Percentiles rank a stretch among this genome's conserved stretches.
These are phyloP conservation scores for Prostheceraeus crozeri DNA, from an alignment of 2,888 invertebrate species.

Conservation along the genomic window DNA sequence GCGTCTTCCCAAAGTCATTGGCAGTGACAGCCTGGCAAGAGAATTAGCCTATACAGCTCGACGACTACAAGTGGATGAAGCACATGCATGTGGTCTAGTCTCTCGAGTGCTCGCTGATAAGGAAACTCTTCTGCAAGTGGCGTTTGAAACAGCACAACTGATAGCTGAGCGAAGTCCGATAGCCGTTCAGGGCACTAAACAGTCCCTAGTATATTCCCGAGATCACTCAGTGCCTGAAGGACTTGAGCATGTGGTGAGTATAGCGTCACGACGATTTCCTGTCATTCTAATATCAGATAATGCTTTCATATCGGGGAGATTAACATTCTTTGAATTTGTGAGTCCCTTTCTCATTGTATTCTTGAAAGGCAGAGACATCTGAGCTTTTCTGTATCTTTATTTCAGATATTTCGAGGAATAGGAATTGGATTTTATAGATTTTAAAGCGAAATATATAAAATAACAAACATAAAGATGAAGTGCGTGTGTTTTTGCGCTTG, in stretches of 20 bases:
- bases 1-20: constrained; percentile 78
- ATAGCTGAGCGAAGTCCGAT: constrained; percentile 86
- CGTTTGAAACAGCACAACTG: constrained; percentile 67
- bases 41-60: constrained; percentile 81
- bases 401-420: too few species aligned
- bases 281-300: not conserved
- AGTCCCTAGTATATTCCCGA: constrained; percentile 72
- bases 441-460: too few species aligned
- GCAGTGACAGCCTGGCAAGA: constrained; percentile 74
- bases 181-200: constrained; percentile 83
- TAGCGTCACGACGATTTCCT: not conserved
- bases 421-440: too few species aligned
- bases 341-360: too few species aligned
- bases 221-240: constrained; percentile 79
- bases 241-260: constrained; percentile 77
- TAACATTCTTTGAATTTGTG: too few species aligned
- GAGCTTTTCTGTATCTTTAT: too few species aligned
- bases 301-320: too few species aligned
- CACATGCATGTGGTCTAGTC: constrained; percentile 71
- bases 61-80: constrained; percentile 72
- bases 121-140: constrained; percentile 67
- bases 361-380: too few species aligned
- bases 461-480: too few species aligned
- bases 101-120: constrained; percentile 58
- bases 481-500: too few species aligned